These are phyloP conservation scores for Amazona guildingii DNA, from an alignment of 2,113 vertebrate species.

Conservation along the genomic window DNA sequence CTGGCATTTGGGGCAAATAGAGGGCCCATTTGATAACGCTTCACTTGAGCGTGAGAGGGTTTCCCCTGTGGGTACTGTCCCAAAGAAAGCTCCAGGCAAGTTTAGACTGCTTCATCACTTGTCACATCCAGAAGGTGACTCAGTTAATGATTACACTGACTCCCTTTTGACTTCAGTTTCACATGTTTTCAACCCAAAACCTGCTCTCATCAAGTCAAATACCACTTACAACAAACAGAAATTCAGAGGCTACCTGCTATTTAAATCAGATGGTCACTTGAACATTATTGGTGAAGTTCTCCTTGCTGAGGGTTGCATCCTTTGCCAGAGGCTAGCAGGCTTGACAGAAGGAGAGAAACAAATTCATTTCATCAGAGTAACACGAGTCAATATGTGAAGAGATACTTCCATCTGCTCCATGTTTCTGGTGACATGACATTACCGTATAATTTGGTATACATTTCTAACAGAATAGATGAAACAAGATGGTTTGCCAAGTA, in stretches of 20 bases:
- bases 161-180: constrained; percentile 49
- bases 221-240: not conserved
- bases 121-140: constrained; percentile 75
- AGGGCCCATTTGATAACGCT: constrained; percentile 71
- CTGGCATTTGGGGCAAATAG: constrained; percentile 31
- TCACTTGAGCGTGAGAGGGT: constrained; percentile 60
- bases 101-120: constrained; percentile 71
- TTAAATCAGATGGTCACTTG: constrained; percentile 35
- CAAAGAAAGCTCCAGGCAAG: constrained; percentile 78
- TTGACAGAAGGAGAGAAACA: constrained; percentile 30
- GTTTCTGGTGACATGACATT: constrained; percentile 57
- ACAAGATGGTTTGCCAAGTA: not conserved
- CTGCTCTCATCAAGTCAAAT: not conserved
- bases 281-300: constrained; percentile 33
- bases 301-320: not conserved
- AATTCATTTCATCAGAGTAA: constrained; percentile 58
- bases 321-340: constrained; percentile 51
- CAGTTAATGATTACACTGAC: constrained; percentile 66
- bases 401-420: constrained; percentile 66
- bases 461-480: constrained; percentile 39
- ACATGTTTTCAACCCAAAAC: not conserved
- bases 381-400: constrained; percentile 56
- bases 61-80: constrained; percentile 72
- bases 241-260: not conserved
- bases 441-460: constrained; percentile 15